Percentiles rank a stretch among this genome's conserved stretches.
Conservation (phyloP, 2,888 invertebrate species). For the Synergus laeviventris region DNA sequence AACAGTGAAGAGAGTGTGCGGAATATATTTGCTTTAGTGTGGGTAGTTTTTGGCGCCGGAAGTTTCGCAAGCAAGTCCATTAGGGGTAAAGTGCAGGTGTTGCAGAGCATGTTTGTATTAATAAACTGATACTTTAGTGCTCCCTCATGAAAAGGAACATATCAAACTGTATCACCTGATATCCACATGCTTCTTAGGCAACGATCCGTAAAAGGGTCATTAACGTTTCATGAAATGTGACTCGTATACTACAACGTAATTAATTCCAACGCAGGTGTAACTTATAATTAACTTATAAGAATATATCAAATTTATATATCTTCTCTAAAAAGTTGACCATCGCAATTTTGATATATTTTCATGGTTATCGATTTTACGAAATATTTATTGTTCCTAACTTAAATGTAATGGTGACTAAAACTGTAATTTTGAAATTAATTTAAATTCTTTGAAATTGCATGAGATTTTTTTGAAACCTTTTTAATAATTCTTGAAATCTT, state of each 20-base stretch:
- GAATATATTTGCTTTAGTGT: not conserved
- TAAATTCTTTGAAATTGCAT: no score
- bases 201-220: slow-evolving; percentile 64
- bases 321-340: no score
- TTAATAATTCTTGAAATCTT: no score
- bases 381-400: no score
- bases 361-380: no score
- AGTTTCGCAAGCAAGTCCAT: slow-evolving; percentile 31
- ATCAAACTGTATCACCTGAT: slow-evolving; percentile 49
- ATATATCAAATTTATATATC: no score
- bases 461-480: no score
- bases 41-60: slow-evolving; percentile 27
- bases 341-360: no score
- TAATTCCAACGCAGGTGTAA: not conserved
- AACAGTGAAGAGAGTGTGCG: not conserved
- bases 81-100: slow-evolving; percentile 31
- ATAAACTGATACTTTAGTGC: slow-evolving; percentile 27
- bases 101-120: slow-evolving; percentile 8
- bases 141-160: slow-evolving; percentile 31
- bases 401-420: no score
- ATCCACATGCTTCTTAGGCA: slow-evolving; percentile 59
- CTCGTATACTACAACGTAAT: slow-evolving; percentile 10
- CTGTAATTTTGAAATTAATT: no score
- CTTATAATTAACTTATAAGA: no score
- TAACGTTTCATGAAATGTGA: slow-evolving; percentile 53